Evolutionary conservation across 2,113 vertebrate species (phyloP).

Genomic region (Aviceda subcristata): DNA sequence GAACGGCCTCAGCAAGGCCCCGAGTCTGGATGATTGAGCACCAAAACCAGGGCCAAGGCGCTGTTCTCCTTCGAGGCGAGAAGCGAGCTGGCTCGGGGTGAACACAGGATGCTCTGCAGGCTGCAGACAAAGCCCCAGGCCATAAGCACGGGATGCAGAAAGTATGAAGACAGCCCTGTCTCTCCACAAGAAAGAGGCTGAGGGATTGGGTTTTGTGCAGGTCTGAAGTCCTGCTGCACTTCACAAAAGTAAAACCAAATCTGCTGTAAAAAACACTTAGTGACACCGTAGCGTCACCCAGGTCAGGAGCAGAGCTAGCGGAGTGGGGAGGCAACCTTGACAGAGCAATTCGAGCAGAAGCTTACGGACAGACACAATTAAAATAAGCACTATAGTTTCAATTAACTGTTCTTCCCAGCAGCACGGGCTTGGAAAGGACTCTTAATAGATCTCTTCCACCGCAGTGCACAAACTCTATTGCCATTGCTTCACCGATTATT

Average conservation of each 20-base stretch:
- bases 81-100: neutral
- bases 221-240: neutral
- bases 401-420: slow-evolving; percentile 59
- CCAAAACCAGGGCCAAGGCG: neutral
- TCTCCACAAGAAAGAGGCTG: neutral
- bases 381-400: slow-evolving; percentile 58
- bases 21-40: neutral
- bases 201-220: neutral
- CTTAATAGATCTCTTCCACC: slow-evolving; percentile 69
- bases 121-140: neutral
- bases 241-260: neutral
- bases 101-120: neutral
- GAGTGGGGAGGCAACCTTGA: neutral
- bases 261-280: neutral
- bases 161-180: neutral
- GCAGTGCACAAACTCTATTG: slow-evolving; percentile 67
- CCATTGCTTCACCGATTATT: slow-evolving; percentile 33
- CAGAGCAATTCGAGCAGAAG: neutral
- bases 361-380: slow-evolving; percentile 49
- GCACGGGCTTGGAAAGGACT: slow-evolving; percentile 30
- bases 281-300: accelerated
- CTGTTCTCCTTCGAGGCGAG: neutral
- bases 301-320: neutral
- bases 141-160: accelerated
- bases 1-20: neutral